phyloP scores from a whole-genome alignment of 92 coral and sea anemone genomes.

The Pocillopora grandis region DNA sequence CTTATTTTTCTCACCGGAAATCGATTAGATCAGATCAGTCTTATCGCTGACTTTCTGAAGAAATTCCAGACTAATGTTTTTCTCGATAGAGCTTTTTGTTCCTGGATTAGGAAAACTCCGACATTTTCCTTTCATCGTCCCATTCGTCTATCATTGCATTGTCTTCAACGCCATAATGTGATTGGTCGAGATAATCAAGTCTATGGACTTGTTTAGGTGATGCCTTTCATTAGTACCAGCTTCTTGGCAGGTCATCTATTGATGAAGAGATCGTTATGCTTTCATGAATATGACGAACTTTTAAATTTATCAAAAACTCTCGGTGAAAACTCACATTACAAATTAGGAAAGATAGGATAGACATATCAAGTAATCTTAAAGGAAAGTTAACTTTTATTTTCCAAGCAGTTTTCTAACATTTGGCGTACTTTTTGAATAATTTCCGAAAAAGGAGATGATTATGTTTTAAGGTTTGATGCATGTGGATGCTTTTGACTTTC shows the following conservation, averaged over 20 bases:
- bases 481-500: too few relatives aligned
- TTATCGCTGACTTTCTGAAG: background rate
- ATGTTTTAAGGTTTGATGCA: too few relatives aligned
- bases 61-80: background rate
- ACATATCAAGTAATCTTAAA: background rate
- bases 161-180: constrained; percentile 2
- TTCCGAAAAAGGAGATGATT: too few relatives aligned
- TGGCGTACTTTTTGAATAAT: too few relatives aligned
- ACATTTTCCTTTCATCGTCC: constrained; percentile 14
- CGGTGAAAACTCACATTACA: background rate
- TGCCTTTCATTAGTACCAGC: constrained; percentile 22
- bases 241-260: constrained; percentile 39
- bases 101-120: background rate
- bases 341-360: background rate
- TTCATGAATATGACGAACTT: background rate
- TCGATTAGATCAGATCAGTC: constrained; percentile 24
- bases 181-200: constrained; percentile 29
- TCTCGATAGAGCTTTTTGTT: background rate
- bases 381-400: background rate
- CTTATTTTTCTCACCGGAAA: background rate
- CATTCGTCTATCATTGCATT: constrained; percentile 22
- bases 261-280: background rate
- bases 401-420: too few relatives aligned
- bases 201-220: constrained; percentile 19
- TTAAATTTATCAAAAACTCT: background rate